These are phyloP conservation scores for Danio tinwini DNA, from an alignment of 2,797 vertebrate species.

Conservation along the genomic window DNA sequence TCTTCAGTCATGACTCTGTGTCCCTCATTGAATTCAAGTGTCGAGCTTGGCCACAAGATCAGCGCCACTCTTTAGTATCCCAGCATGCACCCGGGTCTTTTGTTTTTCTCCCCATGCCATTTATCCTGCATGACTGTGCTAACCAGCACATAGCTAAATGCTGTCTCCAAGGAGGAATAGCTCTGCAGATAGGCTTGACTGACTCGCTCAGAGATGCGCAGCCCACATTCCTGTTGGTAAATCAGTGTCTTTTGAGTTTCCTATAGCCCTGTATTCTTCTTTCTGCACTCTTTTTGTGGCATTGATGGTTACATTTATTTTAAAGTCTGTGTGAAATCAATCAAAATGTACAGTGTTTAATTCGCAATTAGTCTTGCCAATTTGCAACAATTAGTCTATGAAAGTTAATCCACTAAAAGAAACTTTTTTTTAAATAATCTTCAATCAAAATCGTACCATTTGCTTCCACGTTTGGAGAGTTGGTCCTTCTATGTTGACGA, in stretches of 20 bases:
- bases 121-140: conserved; percentile 39
- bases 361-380: too few relatives aligned
- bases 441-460: too few relatives aligned
- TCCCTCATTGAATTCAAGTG: conserved; percentile 13
- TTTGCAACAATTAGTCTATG: too few relatives aligned
- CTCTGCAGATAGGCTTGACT: conserved; percentile 35
- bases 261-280: not conserved
- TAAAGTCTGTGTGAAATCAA: too few relatives aligned
- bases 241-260: conserved; percentile 2
- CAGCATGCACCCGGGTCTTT: conserved; percentile 36
- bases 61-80: conserved; percentile 19
- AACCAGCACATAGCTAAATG: conserved; percentile 48
- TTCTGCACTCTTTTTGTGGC: not conserved
- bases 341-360: too few relatives aligned
- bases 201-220: conserved; percentile 1
- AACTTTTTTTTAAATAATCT: too few relatives aligned
- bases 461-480: too few relatives aligned
- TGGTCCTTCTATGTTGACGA: too few relatives aligned
- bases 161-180: conserved; percentile 47
- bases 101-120: conserved; percentile 30
- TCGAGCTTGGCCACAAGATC: conserved; percentile 15
- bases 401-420: too few relatives aligned
- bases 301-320: not conserved
- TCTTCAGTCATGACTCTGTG: conserved; percentile 29
- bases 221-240: conserved; percentile 51